These are phyloP conservation scores for Hofmannophila pseudospretella DNA, from an alignment of 2,888 invertebrate genomes.

Conservation along the genomic window DNA sequence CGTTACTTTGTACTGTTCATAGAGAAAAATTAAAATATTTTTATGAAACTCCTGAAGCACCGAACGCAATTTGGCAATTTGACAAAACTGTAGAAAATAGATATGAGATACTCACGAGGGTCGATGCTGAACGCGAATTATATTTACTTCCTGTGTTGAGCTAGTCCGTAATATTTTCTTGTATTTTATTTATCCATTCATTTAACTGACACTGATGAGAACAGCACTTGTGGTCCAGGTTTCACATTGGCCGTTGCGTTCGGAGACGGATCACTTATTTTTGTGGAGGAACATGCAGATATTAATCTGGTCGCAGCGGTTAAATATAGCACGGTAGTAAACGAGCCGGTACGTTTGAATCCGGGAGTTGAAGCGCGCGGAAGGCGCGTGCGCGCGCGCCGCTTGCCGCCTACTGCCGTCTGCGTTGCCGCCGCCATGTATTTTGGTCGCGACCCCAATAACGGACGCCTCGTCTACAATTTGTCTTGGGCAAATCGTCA, in stretches of 20 bases:
- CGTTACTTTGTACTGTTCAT: slow-evolving; percentile 24
- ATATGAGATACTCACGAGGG: slow-evolving; percentile 62
- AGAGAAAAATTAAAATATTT: slow-evolving; percentile 31
- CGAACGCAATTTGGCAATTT: slow-evolving; percentile 57
- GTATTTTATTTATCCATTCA: slow-evolving; percentile 42
- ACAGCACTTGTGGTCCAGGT: slow-evolving; percentile 43
- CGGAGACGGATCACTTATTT: slow-evolving; percentile 51
- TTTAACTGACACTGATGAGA: slow-evolving; percentile 37
- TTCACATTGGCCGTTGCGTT: slow-evolving; percentile 52
- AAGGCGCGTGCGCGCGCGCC: slow-evolving; percentile 72
- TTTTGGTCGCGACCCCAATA: slow-evolving; percentile 76
- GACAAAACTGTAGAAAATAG: slow-evolving; percentile 63
- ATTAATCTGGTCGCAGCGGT: slow-evolving; percentile 69
- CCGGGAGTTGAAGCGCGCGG: slow-evolving; percentile 58
- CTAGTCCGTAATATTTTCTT: slow-evolving; percentile 20
- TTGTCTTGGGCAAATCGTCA: slow-evolving; percentile 70
- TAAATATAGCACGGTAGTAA: slow-evolving; percentile 69
- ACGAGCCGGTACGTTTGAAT: slow-evolving; percentile 60
- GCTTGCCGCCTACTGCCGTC: slow-evolving; percentile 71
- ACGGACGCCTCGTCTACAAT: slow-evolving; percentile 67
- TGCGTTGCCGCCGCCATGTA: slow-evolving; percentile 61
- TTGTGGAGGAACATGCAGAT: slow-evolving; percentile 65
- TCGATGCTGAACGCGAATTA: slow-evolving; percentile 39
- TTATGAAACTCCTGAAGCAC: slow-evolving; percentile 34
- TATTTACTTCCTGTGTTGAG: slow-evolving; percentile 50